Conservation (phyloP, 2,797 vertebrate species). For the Galago senegalensis region DNA sequence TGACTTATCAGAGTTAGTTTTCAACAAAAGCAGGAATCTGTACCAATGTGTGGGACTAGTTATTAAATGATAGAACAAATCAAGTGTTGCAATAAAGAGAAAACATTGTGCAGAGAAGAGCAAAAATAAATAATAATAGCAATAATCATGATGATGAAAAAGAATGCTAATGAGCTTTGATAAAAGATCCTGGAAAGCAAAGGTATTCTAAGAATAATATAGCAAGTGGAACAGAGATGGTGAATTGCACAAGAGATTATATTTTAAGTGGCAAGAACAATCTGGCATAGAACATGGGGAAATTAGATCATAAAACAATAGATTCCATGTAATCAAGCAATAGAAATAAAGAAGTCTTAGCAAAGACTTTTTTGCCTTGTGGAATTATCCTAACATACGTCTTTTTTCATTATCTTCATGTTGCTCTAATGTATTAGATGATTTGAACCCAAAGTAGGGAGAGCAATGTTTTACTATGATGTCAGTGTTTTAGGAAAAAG, state of each 20-base stretch:
- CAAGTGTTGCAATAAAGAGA: constrained; percentile 39
- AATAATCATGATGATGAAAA: constrained; percentile 45
- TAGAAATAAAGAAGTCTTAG: constrained; percentile 38
- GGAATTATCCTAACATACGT: neutral
- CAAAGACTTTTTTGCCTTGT: constrained; percentile 16
- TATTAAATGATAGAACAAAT: constrained; percentile 39
- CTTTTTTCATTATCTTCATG: constrained; percentile 57
- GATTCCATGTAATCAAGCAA: constrained; percentile 27
- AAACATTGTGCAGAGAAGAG: constrained; percentile 40
- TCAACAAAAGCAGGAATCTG: constrained; percentile 51
- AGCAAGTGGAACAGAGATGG: constrained; percentile 11
- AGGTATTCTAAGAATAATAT: constrained; percentile 55
- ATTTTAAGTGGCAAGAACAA: constrained; percentile 52
- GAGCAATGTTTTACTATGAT: constrained; percentile 57
- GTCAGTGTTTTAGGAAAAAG: constrained; percentile 66
- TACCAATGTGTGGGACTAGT: neutral
- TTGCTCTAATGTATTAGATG: constrained; percentile 71
- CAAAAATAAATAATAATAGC: constrained; percentile 58
- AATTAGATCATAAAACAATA: constrained; percentile 19
- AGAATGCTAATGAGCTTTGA: constrained; percentile 49
- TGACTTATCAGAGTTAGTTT: constrained; percentile 61
- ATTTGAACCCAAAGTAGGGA: constrained; percentile 56
- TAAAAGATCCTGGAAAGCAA: constrained; percentile 45
- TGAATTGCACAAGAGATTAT: constrained; percentile 37
- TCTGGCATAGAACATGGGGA: neutral